Percentiles rank a stretch among this genome's conserved stretches.
phyloP scores from a whole-genome alignment of 30 jellyfish, hydroid and myxozoan genomes.

The Hydractinia symbiolongicarpus region DNA sequence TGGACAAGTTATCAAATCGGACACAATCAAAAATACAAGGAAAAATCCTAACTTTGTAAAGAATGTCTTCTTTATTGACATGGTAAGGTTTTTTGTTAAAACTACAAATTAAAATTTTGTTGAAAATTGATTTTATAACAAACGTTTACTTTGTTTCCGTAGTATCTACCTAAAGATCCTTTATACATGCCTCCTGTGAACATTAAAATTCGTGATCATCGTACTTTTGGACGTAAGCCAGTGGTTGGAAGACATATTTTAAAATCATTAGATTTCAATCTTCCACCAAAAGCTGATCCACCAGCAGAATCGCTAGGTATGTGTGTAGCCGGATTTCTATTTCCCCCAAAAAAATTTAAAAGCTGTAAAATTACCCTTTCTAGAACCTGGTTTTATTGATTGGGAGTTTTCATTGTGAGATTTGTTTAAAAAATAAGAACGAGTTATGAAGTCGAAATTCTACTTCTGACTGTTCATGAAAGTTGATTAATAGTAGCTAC shows the following conservation, averaged over 20 bases:
- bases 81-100: constrained; percentile 43
- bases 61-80: constrained; percentile 60
- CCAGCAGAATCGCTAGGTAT: constrained; percentile 27
- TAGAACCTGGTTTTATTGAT: constrained; percentile 37
- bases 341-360: not conserved
- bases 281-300: constrained; percentile 39
- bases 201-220: constrained; percentile 73
- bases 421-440: constrained; percentile 65
- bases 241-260: constrained; percentile 81
- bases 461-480: too few relatives aligned
- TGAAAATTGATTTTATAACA: too few relatives aligned
- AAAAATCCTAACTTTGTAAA: constrained; percentile 78
- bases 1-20: constrained; percentile 56
- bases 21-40: constrained; percentile 69
- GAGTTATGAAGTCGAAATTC: not conserved
- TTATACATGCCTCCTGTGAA: constrained; percentile 85
- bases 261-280: constrained; percentile 62
- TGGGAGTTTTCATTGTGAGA: constrained; percentile 58
- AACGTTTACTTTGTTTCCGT: not conserved
- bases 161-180: constrained; percentile 88
- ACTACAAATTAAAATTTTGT: not conserved
- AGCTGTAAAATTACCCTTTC: too few relatives aligned
- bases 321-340: not conserved
- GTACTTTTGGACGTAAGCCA: constrained; percentile 95
- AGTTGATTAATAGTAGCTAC: too few relatives aligned